These are phyloP conservation scores for Kryptolebias marmoratus DNA, from an alignment of 2,113 vertebrate genomes.

Conservation along the genomic window DNA sequence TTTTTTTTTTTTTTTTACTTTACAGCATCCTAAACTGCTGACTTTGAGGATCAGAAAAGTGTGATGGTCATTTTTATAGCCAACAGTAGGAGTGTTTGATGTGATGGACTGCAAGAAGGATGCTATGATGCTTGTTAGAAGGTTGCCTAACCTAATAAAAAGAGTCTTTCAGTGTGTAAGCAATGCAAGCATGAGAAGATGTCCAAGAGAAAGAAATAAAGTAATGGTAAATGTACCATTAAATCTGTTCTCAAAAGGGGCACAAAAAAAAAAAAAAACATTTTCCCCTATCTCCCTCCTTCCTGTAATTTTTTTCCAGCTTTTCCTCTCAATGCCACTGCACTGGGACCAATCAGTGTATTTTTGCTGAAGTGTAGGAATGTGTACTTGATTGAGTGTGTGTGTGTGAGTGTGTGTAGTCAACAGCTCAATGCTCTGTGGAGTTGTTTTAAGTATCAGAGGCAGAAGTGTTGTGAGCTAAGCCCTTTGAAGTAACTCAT, in stretches of 20 bases:
- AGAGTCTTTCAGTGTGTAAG: conserved; percentile 18
- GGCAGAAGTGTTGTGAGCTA: conserved; percentile 52
- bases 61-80: conserved; percentile 16
- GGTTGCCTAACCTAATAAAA: conserved; percentile 36
- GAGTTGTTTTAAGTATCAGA: conserved; percentile 69
- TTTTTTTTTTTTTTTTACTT: conserved; percentile 11
- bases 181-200: conserved; percentile 29
- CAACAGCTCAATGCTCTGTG: conserved; percentile 37
- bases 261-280: not conserved
- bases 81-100: not conserved
- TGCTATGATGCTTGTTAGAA: conserved; percentile 40
- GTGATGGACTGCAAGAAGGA: conserved; percentile 21
- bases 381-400: conserved; percentile 39
- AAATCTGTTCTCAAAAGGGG: conserved; percentile 39
- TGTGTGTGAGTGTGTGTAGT: conserved; percentile 34
- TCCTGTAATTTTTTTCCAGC: conserved; percentile 21
- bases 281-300: not conserved
- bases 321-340: conserved; percentile 54
- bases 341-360: conserved; percentile 69
- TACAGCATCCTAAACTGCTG: conserved; percentile 14
- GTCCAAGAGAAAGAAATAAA: conserved; percentile 28
- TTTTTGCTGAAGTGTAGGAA: conserved; percentile 66
- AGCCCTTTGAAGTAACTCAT: conserved; percentile 74
- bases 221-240: conserved; percentile 49
- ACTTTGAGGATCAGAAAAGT: conserved; percentile 16